These are phyloP conservation scores for Melierax canorus DNA, from an alignment of 2,113 vertebrate species.

Conservation along the genomic window DNA sequence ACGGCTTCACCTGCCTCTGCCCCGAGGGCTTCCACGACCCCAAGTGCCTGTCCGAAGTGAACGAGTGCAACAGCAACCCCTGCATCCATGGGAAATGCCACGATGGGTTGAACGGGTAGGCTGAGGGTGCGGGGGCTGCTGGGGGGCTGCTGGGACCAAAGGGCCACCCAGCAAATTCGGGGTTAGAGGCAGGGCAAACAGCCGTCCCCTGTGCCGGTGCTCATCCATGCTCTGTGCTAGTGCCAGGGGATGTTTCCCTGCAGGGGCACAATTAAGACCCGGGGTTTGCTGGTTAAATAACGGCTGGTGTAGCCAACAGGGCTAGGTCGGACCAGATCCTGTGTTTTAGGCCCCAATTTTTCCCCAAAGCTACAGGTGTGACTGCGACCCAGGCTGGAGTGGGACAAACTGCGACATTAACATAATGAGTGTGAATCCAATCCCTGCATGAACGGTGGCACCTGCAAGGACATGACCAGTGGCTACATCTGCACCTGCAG, in stretches of 20 bases:
- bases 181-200: background rate
- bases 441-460: conserved; percentile 92
- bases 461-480: conserved; percentile 94
- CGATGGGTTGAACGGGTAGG: conserved; percentile 88
- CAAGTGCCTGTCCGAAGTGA: conserved; percentile 90
- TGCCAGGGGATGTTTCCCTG: background rate
- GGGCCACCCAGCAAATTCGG: background rate
- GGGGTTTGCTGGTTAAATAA: background rate
- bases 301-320: background rate
- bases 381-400: conserved; percentile 91
- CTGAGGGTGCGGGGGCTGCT: background rate
- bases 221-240: background rate
- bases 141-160: background rate
- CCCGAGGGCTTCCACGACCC: conserved; percentile 89
- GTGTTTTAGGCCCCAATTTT: background rate
- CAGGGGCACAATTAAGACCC: background rate
- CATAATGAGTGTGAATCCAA: conserved; percentile 93
- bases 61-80: conserved; percentile 92
- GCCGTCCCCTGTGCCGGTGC: accelerated
- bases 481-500: conserved; percentile 92
- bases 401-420: conserved; percentile 92
- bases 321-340: accelerated
- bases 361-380: conserved; percentile 82
- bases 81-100: conserved; percentile 89
- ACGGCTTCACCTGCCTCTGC: conserved; percentile 87